phyloP scores from a whole-genome alignment of 2,797 vertebrate genomes.

The Acanthurus tractus region DNA sequence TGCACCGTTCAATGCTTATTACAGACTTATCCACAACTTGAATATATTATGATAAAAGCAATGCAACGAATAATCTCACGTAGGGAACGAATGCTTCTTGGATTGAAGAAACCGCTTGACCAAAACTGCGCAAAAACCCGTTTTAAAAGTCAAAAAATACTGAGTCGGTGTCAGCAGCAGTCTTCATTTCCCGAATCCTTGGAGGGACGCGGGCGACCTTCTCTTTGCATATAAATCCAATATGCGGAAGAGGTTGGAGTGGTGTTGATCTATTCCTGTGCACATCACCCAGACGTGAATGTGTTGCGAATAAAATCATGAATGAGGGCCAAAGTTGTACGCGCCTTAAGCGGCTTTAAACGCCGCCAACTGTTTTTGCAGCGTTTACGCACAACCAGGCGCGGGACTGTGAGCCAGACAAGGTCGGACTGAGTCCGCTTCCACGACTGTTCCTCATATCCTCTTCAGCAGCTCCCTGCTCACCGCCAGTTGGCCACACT shows the following conservation, averaged over 20 bases:
- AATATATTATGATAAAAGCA: slow-evolving; percentile 30
- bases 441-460: slow-evolving; percentile 64
- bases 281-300: slow-evolving; percentile 60
- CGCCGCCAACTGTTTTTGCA: slow-evolving; percentile 57
- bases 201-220: slow-evolving; percentile 65
- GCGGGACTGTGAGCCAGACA: slow-evolving; percentile 71
- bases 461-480: slow-evolving; percentile 66
- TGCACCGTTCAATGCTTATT: slow-evolving; percentile 38
- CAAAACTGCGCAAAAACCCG: slow-evolving; percentile 43
- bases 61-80: slow-evolving; percentile 44
- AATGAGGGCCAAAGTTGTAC: slow-evolving; percentile 65
- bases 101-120: slow-evolving; percentile 29
- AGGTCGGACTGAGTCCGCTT: slow-evolving; percentile 77
- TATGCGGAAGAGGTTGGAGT: slow-evolving; percentile 83
- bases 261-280: slow-evolving; percentile 64
- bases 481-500: slow-evolving; percentile 59
- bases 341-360: slow-evolving; percentile 39
- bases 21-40: slow-evolving; percentile 44
- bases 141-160: slow-evolving; percentile 51
- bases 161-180: slow-evolving; percentile 56
- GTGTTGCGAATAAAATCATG: slow-evolving; percentile 55
- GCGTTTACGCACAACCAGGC: slow-evolving; percentile 64
- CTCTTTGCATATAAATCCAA: slow-evolving; percentile 78
- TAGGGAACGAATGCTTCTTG: slow-evolving; percentile 30
- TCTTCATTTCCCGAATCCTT: slow-evolving; percentile 71